These are phyloP conservation scores for Diabrotica balteata DNA, from an alignment of 2,888 invertebrate genomes.

Conservation along the genomic window DNA sequence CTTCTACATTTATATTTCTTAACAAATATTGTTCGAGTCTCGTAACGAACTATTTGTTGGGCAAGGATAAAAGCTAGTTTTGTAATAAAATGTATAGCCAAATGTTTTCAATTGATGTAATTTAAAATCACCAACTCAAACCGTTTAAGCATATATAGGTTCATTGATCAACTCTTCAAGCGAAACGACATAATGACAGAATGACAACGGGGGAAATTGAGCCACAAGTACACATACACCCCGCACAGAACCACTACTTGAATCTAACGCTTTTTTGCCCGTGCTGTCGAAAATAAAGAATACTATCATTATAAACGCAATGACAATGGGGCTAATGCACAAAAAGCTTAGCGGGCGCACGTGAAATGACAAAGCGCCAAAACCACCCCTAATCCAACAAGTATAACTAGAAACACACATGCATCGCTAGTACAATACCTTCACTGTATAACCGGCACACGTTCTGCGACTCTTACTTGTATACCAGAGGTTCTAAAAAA, in stretches of 20 bases:
- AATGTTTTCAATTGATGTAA: no score
- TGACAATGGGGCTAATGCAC: constrained; percentile 54
- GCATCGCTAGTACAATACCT: constrained; percentile 48
- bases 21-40: no score
- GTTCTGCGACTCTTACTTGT: constrained; percentile 45
- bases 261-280: constrained; percentile 43
- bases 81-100: no score
- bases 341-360: constrained; percentile 53
- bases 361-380: constrained; percentile 59
- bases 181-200: constrained; percentile 1
- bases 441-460: constrained; percentile 54
- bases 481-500: constrained; percentile 34
- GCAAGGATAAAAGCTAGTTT: no score
- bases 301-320: constrained; percentile 56
- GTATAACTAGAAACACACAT: constrained; percentile 60
- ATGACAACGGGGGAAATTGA: constrained; percentile 1
- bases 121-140: no score
- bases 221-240: constrained; percentile 16
- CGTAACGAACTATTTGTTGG: no score
- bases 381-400: constrained; percentile 61
- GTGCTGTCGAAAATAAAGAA: constrained; percentile 51
- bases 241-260: constrained; percentile 21
- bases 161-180: neutral
- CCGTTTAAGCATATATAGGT: no score
- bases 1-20: no score